Percentiles rank a stretch among this genome's conserved stretches.
Evolutionary conservation across 2,888 invertebrate genomes (phyloP).

Genomic region (Caenorhabditis plicata): DNA sequence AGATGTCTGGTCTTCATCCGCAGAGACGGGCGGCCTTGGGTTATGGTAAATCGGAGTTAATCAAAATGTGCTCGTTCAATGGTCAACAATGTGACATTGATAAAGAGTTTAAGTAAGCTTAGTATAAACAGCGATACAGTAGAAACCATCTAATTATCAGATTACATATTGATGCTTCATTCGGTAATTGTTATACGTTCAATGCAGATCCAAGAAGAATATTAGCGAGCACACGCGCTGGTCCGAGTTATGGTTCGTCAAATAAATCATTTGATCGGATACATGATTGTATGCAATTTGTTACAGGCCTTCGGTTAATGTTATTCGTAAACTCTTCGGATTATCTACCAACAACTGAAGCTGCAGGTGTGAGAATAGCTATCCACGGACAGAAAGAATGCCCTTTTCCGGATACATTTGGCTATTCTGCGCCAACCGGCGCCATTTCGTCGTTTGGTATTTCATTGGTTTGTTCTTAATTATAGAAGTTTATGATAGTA

Average conservation of each 20-base stretch:
- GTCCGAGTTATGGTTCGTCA: constrained; percentile 58
- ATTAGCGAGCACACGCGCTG: constrained; percentile 54
- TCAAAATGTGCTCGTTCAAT: constrained; percentile 64
- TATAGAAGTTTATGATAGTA: no score
- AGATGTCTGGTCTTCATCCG: constrained; percentile 55
- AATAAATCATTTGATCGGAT: constrained; percentile 1
- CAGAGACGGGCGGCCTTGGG: constrained; percentile 42
- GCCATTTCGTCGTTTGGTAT: constrained; percentile 60
- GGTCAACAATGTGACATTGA: constrained; percentile 60
- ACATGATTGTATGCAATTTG: background rate
- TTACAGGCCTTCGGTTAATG: constrained; percentile 60
- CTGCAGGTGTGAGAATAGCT: constrained; percentile 61
- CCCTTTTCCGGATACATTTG: constrained; percentile 64
- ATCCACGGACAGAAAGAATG: constrained; percentile 60
- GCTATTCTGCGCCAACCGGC: constrained; percentile 62
- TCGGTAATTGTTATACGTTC: constrained; percentile 65
- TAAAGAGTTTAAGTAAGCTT: constrained; percentile 47
- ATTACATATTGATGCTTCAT: constrained; percentile 60
- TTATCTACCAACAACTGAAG: constrained; percentile 64
- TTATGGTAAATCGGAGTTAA: constrained; percentile 43
- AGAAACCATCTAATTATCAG: constrained; percentile 10
- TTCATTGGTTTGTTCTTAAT: no score
- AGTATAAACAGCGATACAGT: background rate
- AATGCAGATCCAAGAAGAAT: constrained; percentile 45
- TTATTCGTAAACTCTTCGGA: constrained; percentile 62